Evolutionary conservation across 2,113 vertebrate genomes (phyloP), one percentile per base, ranked within the genome.

Genomic region (Pica pica): DNA sequence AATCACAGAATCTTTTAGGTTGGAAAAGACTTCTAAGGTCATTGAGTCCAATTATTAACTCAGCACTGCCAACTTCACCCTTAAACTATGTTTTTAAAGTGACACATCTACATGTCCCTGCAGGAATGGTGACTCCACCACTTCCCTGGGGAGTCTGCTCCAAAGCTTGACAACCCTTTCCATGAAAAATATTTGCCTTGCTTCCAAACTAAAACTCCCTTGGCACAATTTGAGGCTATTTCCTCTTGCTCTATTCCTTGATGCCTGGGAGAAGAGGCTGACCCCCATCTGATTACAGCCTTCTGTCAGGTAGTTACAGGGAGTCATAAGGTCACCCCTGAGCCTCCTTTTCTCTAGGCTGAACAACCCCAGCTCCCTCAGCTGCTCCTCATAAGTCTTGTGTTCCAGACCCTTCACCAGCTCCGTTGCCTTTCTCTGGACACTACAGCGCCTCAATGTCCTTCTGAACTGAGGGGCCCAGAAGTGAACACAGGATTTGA

Each of bases 381-480:
- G 39, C 61, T 7, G 7, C 14, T 68, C 14, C 63, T 31, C 17
- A 7, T 1, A 41, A 31, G 26, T 4, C 8, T 6, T 23, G 33
- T 50, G 18, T 15, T 74, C 44, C 37, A 74, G 33, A 23, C 22
- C 44, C 23, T 59, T 65, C 22, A 2, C 19, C 27, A 52, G 27
- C 44, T 33, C 3, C 0, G 0, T 0, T 74, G 44, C 13, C 15
- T 12, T 44, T 80, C 22, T 39, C 33, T 59, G 44, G 27, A 9
- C 33, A 0, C 4, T 52, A 16, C 33, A 74, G 52, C 23, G 2
- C 13, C 19, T n/a, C 37, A 14, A 0, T 46, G 23, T 10, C 23
- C 20, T 33, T 39, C 13, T 81, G 39, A 11, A 22, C 1, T 52
- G 33, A 52, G 23, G 4, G 27, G 2, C 12, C 31, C 15, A 9